Evolutionary conservation across 2,113 vertebrate genomes (phyloP).

Genomic region (Eonycteris spelaea): DNA sequence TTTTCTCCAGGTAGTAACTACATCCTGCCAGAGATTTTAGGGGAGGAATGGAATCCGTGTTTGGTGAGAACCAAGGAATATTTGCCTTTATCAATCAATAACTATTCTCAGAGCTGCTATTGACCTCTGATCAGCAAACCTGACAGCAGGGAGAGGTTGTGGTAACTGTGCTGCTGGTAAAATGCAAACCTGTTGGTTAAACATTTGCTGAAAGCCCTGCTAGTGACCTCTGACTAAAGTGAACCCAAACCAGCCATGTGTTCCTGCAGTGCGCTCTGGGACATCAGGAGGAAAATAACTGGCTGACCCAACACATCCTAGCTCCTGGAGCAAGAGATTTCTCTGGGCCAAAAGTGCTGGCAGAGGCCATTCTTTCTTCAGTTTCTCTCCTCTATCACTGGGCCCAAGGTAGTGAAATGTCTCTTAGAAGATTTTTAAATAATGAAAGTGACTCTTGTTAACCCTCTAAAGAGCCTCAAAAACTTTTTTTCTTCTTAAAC

Average conservation of each 20-base stretch:
- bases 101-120: constrained; percentile 17
- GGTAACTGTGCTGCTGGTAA: background rate
- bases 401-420: background rate
- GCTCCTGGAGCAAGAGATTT: background rate
- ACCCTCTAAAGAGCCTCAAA: background rate
- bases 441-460: background rate
- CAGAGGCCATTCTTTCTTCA: background rate
- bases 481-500: background rate
- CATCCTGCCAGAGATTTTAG: background rate
- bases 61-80: background rate
- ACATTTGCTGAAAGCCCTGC: constrained; percentile 54
- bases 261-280: background rate
- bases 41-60: background rate
- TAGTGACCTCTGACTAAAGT: constrained; percentile 28
- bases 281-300: background rate
- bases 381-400: background rate
- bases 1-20: background rate
- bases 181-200: constrained; percentile 58
- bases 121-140: constrained; percentile 56
- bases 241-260: background rate
- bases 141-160: constrained; percentile 25
- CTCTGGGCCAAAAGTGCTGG: background rate
- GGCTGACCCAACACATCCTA: background rate
- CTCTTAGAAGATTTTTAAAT: background rate
- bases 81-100: constrained; percentile 49